Conservation (phyloP, 2,113 vertebrate genomes). For the Melozone crissalis region DNA sequence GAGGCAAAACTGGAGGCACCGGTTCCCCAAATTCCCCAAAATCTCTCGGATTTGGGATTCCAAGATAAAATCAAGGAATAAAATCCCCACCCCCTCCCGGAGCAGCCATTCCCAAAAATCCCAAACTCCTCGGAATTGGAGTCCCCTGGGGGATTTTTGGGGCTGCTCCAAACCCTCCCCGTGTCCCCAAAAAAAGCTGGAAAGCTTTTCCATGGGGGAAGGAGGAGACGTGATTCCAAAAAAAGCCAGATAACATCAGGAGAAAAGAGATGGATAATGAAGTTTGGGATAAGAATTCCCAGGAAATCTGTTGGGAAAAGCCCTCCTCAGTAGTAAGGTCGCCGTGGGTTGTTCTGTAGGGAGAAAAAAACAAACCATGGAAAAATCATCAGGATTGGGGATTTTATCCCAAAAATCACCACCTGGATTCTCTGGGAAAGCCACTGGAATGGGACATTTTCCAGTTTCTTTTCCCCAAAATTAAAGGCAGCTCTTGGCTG, state of each 20-base stretch:
- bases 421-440: neutral
- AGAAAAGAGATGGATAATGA: neutral
- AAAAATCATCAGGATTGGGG: neutral
- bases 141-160: neutral
- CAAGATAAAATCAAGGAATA: neutral
- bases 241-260: neutral
- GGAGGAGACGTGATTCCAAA: neutral
- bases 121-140: neutral
- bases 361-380: neutral
- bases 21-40: neutral
- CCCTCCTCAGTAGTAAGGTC: slow-evolving; percentile 94
- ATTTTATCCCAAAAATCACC: neutral
- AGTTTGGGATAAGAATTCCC: neutral
- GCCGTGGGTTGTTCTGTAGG: slow-evolving; percentile 92
- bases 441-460: neutral
- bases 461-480: neutral
- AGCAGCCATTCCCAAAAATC: neutral
- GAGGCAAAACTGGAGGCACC: neutral
- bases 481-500: neutral
- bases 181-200: neutral
- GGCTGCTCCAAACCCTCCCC: neutral
- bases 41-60: neutral
- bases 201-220: neutral
- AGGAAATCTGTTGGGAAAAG: neutral
- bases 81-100: neutral